Conservation (phyloP, 2,888 invertebrate genomes). For the Sicus ferrugineus region DNA sequence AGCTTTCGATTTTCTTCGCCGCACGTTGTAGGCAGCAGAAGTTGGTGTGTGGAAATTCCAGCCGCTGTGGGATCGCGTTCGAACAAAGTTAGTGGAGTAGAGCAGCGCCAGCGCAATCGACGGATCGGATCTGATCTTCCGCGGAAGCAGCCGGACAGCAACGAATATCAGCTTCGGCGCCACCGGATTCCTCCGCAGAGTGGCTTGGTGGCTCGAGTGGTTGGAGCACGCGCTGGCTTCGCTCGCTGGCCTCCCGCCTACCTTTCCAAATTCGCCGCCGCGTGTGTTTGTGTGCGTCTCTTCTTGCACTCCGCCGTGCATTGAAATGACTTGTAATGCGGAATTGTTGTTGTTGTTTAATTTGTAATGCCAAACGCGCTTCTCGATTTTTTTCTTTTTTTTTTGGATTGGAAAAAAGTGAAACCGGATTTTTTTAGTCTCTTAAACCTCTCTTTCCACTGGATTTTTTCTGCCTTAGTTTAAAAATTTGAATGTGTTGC, state of each 20-base stretch:
- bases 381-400: neutral
- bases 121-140: conserved; percentile 2
- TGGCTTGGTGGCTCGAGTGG: no score
- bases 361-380: conserved; percentile 8
- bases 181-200: neutral
- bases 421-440: conserved; percentile 38
- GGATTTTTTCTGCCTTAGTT: neutral
- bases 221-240: neutral
- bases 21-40: neutral
- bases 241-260: no score
- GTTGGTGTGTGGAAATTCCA: neutral
- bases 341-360: conserved; percentile 4
- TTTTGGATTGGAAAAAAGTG: conserved; percentile 37
- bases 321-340: conserved; percentile 1
- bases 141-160: neutral
- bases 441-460: neutral
- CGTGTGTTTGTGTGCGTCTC: neutral
- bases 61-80: neutral
- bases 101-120: neutral
- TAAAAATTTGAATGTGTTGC: neutral
- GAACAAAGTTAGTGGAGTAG: conserved; percentile 24
- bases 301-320: conserved; percentile 17
- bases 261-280: no score
- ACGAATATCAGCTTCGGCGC: neutral
- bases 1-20: neutral